Base-by-base conservation (phyloP, 2,888 invertebrate genomes). In the Tiliacea aurago region DNA sequence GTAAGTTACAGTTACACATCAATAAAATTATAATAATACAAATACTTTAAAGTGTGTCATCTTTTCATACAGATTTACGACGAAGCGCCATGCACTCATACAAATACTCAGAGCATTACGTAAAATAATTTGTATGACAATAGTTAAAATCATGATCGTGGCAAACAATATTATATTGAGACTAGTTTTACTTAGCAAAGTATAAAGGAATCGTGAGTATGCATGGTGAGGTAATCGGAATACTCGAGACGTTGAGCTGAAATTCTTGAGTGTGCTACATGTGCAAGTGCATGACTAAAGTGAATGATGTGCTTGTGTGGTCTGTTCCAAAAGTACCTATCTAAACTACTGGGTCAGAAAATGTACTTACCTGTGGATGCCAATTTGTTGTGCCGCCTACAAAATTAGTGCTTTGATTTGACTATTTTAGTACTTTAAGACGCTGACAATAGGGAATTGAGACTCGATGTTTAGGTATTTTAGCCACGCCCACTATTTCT, bases 71-170 rank as follows among this genome's bases (percentile, higher is more conserved):
- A 33, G 45, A 64, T 15, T 33, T 70, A 67, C 67, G 51, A 65
- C 78, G 56, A 68, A 72, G 63, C 51, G 33, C 53, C 59, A 28
- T 28, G 28, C 28, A 43, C 45, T 33, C 28, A 62, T 49, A 41
- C 18, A 80, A 53, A 72, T 63, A 45, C 43, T 43, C 2, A 37
- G 0, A 37, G 41, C 10, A 51, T 81, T 74, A 72, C 78, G 70
- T 78, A 47, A 68, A 78, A 59, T 45, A 41, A 78, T 81, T 84
- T 78, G 74, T 84, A 78, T 83, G 65, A 84, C 81, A 84, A 83
- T 63, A 51, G 49, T 18, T 23, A 4, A 51, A 55, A 61, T 43
- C 62, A 58, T 53, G 68, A 61, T 68, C 67, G 61, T 67, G 72
- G 43, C 66, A 51, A 43, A 61, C 81, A 64, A 59, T 47, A 71